Evolutionary conservation across 2,888 invertebrate genomes (phyloP), one percentile per base, ranked within the genome.

Genomic region (Luperina testacea): DNA sequence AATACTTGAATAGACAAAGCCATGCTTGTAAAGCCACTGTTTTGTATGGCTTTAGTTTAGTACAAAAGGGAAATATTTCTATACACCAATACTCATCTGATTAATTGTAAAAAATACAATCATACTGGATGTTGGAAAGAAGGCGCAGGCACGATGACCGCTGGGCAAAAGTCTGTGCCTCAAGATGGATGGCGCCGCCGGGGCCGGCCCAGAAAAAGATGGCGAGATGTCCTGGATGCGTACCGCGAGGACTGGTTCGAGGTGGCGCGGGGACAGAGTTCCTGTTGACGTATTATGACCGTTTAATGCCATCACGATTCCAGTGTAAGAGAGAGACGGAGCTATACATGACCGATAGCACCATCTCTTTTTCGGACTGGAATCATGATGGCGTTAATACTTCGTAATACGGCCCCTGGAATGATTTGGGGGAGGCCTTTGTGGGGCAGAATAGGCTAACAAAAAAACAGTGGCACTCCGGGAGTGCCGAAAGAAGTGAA

Each of bases 1-100:
- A 81, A 84, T 81, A 72, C 64, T 64, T 61, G 67, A 73, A 63
- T 38, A 57, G 48, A 57, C n/a, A 72, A 69, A 71, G 2, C 27
- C 32, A n/a, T 67, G 70, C 11, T 72, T 15, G 24, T 27, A 59
- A 32, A 51, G 48, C 57, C 63, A 57, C 32, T 51, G 42, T 70
- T 68, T 57, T 24, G 17, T 45, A 38, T 5, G 2, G 24, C 20
- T 24, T 78, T 80, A 59, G 70, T 64, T 64, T 2, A 7, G 11
- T 24, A 42, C 48, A 64, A 70, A 59, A 74, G 15, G 8, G 11
- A 5, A 45, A 24, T 57, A n/a, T 63, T 57, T 68, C 2, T 61
- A n/a, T 69, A 69, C 9, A 70, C 13, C 3, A 59, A 4, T 0
- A 51, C 13, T 42, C 51, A 32, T 53, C 0, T 38, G 1, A 53